Base-by-base conservation (phyloP, 2,888 invertebrate species). In the Ashinkailepas kermadecensis region DNA sequence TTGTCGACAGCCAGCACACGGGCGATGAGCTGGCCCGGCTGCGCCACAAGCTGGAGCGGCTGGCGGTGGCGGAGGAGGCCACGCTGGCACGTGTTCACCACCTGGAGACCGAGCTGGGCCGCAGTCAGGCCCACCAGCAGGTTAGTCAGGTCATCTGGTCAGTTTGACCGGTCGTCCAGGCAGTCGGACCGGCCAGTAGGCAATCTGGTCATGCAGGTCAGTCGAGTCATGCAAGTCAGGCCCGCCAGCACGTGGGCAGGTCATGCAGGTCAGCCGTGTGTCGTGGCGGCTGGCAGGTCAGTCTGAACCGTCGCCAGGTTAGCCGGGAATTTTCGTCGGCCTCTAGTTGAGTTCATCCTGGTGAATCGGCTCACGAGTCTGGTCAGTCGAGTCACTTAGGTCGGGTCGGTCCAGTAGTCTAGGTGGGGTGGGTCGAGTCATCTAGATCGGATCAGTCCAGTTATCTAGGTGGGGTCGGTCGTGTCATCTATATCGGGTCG, bases 21-120 rank as follows among this genome's bases (percentile, higher is more conserved):
- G 56, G 74, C 3, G 74, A 74, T 0, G 74, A 74, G 15, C 74
- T 74, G 54, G 9, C 18, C 18, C 64, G 23, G 81, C 57, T 84
- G 67, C 81, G 82, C 12, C 83, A 85, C 64, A 82, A 83, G 65
- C 67, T 85, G 67, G 84, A 84, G 56, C 81, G 82, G 54, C 82
- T 84, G 54, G 82, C 21, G 25, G 10, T 13, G 25, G 83, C 81
- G 81, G 79, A 23, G 84, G 83, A 79, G 82, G 58, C 79, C 23
- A 58, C 89, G 39, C 87, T 87, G 64, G 88, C 88, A 78, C 89
- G 90, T 81, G 88, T 91, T 15, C 87, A 86, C 39, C 87, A 88
- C 83, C 86, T 91, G 70, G 89, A 90, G 85, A 84, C 64, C 0
- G 39, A 65, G 83, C 67, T 74, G 39, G 70, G 1, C 13, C 74